A percentile compares a stretch with the other conserved stretches of the same genome.
Evolutionary conservation across 2,797 vertebrate species (phyloP).

Genomic region (Sebastes itinus): DNA sequence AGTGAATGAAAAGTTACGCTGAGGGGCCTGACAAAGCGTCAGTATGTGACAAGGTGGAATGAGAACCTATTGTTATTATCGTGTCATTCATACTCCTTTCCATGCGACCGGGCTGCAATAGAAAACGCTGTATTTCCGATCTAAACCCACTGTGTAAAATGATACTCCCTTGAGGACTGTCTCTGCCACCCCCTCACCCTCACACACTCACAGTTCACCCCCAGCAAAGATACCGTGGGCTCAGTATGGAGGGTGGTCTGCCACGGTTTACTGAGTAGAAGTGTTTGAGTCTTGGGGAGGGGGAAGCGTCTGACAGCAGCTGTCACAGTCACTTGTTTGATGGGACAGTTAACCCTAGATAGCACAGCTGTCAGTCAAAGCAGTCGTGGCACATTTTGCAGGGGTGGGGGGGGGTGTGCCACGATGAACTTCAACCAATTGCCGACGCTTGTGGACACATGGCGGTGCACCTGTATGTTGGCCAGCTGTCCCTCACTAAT

Average conservation of each 20-base stretch:
- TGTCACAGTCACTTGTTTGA: conserved; percentile 75
- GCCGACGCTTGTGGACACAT: conserved; percentile 43
- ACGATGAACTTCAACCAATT: conserved; percentile 56
- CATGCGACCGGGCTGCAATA: neutral
- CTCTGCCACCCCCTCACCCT: conserved; percentile 21
- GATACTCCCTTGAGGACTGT: conserved; percentile 48
- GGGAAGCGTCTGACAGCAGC: conserved; percentile 65
- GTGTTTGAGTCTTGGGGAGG: conserved; percentile 37
- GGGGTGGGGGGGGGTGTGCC: conserved; percentile 14
- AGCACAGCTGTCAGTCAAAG: conserved; percentile 70
- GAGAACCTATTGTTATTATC: no score
- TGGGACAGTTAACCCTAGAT: conserved; percentile 59
- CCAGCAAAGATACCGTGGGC: conserved; percentile 24
- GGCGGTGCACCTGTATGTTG: conserved; percentile 58
- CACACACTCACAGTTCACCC: neutral
- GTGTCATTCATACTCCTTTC: neutral
- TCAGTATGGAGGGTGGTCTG: conserved; percentile 63
- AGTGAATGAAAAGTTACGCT: no score
- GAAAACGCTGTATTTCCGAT: conserved; percentile 64
- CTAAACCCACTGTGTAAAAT: conserved; percentile 63
- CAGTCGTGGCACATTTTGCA: conserved; percentile 39
- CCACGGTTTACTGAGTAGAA: conserved; percentile 45
- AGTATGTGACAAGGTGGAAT: no score
- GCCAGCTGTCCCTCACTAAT: conserved; percentile 42
- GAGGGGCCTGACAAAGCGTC: no score